Percentiles rank a stretch among this genome's conserved stretches.
Conservation (phyloP, 2,888 invertebrate species). For the Lasioglossum morio region DNA sequence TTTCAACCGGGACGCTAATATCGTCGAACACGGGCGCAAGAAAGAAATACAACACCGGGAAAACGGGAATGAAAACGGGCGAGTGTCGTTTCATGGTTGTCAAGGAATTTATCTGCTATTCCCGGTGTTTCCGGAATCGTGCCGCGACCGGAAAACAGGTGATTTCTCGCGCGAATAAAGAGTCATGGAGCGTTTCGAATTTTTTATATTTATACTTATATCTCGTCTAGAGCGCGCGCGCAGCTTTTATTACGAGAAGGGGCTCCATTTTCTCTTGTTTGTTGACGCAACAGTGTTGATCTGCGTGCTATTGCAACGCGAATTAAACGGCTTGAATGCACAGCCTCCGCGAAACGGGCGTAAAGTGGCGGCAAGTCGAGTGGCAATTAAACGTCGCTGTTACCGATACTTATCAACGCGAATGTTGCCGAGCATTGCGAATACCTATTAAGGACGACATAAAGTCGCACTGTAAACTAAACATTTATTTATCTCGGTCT, state of each 20-base stretch:
- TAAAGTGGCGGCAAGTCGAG: neutral
- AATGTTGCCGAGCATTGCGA: neutral
- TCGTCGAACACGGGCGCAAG: constrained; percentile 43
- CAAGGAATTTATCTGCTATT: constrained; percentile 29
- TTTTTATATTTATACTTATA: neutral
- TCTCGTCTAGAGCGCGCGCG: neutral
- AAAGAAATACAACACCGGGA: constrained; percentile 27
- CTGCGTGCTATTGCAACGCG: neutral
- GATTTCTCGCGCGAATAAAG: neutral
- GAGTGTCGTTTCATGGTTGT: constrained; percentile 18
- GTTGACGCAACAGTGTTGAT: neutral
- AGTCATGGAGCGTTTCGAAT: neutral
- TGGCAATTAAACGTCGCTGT: neutral
- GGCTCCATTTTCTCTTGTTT: neutral
- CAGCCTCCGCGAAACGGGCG: neutral
- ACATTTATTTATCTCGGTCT: neutral
- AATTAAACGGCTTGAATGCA: neutral
- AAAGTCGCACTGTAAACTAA: neutral
- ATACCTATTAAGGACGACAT: neutral
- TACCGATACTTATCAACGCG: neutral
- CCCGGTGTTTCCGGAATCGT: constrained; percentile 1
- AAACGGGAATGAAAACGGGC: constrained; percentile 21
- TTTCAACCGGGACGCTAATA: constrained; percentile 61
- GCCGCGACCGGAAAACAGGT: constrained; percentile 1
- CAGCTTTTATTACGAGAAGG: neutral